phyloP scores from a whole-genome alignment of 2,888 invertebrate species.

The Melanotus villosus region DNA sequence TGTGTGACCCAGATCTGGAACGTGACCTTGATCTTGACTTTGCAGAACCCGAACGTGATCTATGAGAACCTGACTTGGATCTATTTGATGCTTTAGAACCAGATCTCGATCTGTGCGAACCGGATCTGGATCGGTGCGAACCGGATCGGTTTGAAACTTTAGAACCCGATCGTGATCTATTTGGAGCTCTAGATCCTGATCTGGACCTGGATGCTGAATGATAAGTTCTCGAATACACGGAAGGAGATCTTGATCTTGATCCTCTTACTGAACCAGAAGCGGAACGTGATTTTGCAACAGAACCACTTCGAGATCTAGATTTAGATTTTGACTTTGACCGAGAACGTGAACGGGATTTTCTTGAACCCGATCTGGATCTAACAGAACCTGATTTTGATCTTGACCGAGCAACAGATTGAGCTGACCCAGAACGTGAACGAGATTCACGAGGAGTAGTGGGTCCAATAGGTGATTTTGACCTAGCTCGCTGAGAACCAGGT shows the following conservation, averaged over 20 bases:
- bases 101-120: slow-evolving; percentile 51
- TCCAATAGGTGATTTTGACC: slow-evolving; percentile 14
- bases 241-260: slow-evolving; percentile 27
- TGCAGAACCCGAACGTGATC: slow-evolving; percentile 59
- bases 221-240: slow-evolving; percentile 27
- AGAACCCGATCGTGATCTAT: slow-evolving; percentile 52
- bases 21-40: slow-evolving; percentile 43
- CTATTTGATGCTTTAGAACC: slow-evolving; percentile 50
- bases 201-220: slow-evolving; percentile 44
- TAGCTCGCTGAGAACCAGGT: not conserved
- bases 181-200: slow-evolving; percentile 55
- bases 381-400: slow-evolving; percentile 54
- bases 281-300: slow-evolving; percentile 56
- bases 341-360: slow-evolving; percentile 52
- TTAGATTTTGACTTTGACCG: slow-evolving; percentile 43
- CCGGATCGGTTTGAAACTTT: slow-evolving; percentile 46
- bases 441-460: slow-evolving; percentile 26
- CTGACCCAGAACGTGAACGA: slow-evolving; percentile 47
- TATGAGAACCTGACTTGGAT: slow-evolving; percentile 14
- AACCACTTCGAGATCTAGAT: slow-evolving; percentile 46
- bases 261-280: slow-evolving; percentile 44
- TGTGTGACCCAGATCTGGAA: slow-evolving; percentile 28
- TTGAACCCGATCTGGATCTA: slow-evolving; percentile 63
- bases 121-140: slow-evolving; percentile 48
- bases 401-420: slow-evolving; percentile 50